Evolutionary conservation across 2,888 invertebrate genomes (phyloP), one percentile per base, ranked within the genome.

Genomic region (Esperia sulphurella): DNA sequence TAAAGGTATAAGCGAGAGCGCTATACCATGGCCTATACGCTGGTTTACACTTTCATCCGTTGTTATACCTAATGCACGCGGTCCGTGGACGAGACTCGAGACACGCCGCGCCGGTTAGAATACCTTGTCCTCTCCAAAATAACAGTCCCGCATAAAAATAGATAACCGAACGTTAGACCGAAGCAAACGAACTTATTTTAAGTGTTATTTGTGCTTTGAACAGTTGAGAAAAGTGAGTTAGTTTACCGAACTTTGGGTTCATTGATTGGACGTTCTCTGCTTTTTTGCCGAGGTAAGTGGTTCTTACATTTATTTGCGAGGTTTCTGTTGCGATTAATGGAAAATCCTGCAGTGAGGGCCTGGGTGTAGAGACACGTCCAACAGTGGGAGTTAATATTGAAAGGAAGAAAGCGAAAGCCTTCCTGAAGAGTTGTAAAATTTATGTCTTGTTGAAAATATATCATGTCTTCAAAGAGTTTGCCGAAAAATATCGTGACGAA

Each of bases 31-130:
- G 88, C 85, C 82, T 21, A 21, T 21, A 3, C 21, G 21, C 76
- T 79, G 76, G 86, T 79, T 79, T 84, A 86, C 76, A 87, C 88
- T 86, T 89, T 87, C 88, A 85, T 85, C 87, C 79, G 79, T 83
- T 81, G 87, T 21, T 21, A 21, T 21, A 21, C 21, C 21, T 87
- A 83, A 86, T 82, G 86, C 84, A 86, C 82, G 85, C 85, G 82
- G 79, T 80, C 79, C 83, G 75, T 75, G 79, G 79, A 68, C 65
- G 76, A 71, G 81, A 79, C 21, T 71, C 68, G 75, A 82, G 77
- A 74, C 68, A 83, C 78, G 82, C 28, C 7, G 9, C 14, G 31
- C 48, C 43, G 52, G 43, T 64, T 64, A 43, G 78, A n/a, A 21
- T 21, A 5, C 21, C 21, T 21, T 21, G 21, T 21, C 2, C 21